Base-by-base conservation (phyloP, 2,113 vertebrate genomes). In the Arenaria interpres region DNA sequence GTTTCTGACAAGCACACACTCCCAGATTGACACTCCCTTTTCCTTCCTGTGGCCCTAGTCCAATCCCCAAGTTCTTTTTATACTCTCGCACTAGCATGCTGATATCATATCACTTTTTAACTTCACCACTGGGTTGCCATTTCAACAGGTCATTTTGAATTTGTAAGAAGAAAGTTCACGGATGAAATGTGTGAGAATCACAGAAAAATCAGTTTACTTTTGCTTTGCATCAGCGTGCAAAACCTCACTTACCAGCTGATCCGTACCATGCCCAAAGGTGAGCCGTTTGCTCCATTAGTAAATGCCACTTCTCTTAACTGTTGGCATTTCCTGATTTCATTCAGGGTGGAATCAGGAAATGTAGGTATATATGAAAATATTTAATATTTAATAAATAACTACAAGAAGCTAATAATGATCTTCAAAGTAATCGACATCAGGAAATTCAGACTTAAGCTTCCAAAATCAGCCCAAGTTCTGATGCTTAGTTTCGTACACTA, bases 311-410 rank as follows among this genome's bases (percentile, higher is more conserved):
- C 41, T 83, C 22, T 35, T 69, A 63, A 39, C 56, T 54, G 32
- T 43, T 85, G 79, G 10, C 14, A 51, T 89, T 89, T 93, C 54
- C 69, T 77, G 22, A 68, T 87, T 92, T 82, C n/a, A 66, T 87
- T 87, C 25, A 69, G 56, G 16, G 14, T 90, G 39, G 60, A 82
- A 57, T 88, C 54, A 80, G 78, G 71, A 95, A 95, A 77, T 18
- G 19, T 68, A 54, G 12, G 37, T 85, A 68, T 51, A 32, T 51
- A 39, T 73, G 35, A 68, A 95, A 90, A 81, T 71, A 83, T 80
- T 91, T 92, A 11, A 43, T 19, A 56, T 54, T 11, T 64, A 64
- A 43, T 43, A 64, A 91, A 63, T 69, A 59, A 50, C 51, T 88
- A 21, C 27, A 64, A 77, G 11, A 45, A 18, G 15, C 6, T 74